Evolutionary conservation across 1,140 invertebrate species (phyloP).

Genomic region (Drosophila repleta): DNA sequence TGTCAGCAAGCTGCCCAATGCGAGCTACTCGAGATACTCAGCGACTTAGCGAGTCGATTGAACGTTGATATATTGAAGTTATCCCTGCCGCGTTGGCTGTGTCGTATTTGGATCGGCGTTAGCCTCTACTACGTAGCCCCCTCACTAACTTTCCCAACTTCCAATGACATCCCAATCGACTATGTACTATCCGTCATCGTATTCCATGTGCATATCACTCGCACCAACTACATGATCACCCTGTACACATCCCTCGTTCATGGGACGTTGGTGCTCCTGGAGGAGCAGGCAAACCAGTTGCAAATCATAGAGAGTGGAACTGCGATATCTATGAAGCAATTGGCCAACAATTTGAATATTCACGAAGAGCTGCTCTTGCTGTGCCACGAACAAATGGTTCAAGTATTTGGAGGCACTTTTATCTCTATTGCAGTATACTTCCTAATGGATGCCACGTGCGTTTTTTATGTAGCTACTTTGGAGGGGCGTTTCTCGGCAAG

Average conservation of each 20-base stretch:
- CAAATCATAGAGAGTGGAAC: too few relatives aligned
- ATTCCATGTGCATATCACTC: background rate
- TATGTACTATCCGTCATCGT: background rate
- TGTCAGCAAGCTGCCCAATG: conserved; percentile 7
- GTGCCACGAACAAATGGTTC: background rate
- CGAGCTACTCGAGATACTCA: background rate
- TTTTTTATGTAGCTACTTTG: conserved; percentile 9
- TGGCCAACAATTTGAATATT: background rate
- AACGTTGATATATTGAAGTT: conserved; percentile 12
- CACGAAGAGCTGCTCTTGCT: conserved; percentile 34
- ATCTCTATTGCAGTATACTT: conserved; percentile 3
- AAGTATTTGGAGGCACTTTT: conserved; percentile 19
- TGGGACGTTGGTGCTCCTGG: background rate
- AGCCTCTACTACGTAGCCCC: background rate
- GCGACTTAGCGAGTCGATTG: background rate
- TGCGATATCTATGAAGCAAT: background rate
- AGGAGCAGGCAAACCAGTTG: conserved; percentile 6
- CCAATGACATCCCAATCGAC: background rate
- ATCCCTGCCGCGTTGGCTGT: conserved; percentile 2
- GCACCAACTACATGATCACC: conserved; percentile 13
- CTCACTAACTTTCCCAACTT: background rate
- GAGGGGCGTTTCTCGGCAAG: background rate
- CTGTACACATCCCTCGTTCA: conserved; percentile 15
- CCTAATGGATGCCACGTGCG: conserved; percentile 7
- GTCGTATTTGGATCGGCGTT: background rate